Evolutionary conservation across 1,140 invertebrate genomes (phyloP).

Genomic region (Bombus breviceps): DNA sequence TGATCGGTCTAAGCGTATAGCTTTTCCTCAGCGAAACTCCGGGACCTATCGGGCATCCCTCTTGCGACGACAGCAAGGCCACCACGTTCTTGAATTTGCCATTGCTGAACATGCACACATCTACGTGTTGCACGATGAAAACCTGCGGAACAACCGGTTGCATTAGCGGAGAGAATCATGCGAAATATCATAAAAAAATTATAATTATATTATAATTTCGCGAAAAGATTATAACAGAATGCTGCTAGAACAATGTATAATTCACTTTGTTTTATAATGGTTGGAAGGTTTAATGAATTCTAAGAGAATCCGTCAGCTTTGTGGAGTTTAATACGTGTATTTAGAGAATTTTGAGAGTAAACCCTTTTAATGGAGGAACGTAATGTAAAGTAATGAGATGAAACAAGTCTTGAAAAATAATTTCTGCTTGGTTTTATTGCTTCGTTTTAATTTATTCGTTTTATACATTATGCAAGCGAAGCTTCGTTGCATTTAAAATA

Average conservation of each 20-base stretch:
- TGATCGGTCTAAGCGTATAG: constrained; percentile 87
- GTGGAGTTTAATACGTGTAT: too few species aligned
- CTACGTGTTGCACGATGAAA: constrained; percentile 96
- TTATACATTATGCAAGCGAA: background rate
- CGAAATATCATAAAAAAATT: background rate
- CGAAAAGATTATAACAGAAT: background rate
- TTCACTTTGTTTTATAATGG: background rate
- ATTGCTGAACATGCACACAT: constrained; percentile 99
- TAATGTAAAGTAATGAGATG: background rate
- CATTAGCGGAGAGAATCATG: background rate
- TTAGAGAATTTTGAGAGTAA: too few species aligned
- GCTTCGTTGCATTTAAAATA: background rate
- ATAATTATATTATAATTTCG: background rate
- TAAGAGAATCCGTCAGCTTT: background rate
- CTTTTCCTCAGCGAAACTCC: constrained; percentile 85
- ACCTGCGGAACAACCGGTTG: constrained; percentile 83
- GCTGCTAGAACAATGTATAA: background rate
- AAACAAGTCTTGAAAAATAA: background rate
- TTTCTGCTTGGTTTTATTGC: background rate
- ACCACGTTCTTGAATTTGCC: constrained; percentile 99
- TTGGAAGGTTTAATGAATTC: background rate
- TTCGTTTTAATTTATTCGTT: background rate
- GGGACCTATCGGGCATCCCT: constrained; percentile 86
- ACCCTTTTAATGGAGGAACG: too few species aligned
- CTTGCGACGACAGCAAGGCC: constrained; percentile 90